Conservation (phyloP, 2,888 invertebrate species). For the Epistrophella euchroma region DNA sequence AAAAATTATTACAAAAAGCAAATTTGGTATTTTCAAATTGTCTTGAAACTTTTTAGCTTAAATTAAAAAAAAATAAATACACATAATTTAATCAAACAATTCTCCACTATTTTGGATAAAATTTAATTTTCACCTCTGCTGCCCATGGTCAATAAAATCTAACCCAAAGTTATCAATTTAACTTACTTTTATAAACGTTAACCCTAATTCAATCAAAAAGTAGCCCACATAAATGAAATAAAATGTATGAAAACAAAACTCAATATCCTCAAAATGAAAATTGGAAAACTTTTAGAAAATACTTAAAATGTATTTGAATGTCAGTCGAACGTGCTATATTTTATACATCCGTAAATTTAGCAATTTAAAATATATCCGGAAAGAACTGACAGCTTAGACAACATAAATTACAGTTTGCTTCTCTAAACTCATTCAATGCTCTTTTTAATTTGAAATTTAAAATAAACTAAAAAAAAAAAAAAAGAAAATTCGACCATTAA, state of each 20-base stretch:
- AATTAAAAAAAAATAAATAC: too few species aligned
- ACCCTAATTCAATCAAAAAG: constrained; percentile 29
- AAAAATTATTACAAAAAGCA: too few species aligned
- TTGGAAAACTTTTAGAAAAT: constrained; percentile 25
- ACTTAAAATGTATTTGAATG: neutral
- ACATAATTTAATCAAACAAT: too few species aligned
- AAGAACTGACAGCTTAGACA: constrained; percentile 18
- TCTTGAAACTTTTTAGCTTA: too few species aligned
- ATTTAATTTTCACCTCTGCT: constrained; percentile 35
- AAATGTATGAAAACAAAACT: neutral
- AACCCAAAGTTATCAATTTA: neutral
- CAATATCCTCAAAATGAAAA: constrained; percentile 26
- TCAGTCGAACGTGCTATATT: neutral
- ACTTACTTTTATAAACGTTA: neutral
- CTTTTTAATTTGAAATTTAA: neutral
- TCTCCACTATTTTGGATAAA: neutral
- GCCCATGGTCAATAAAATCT: constrained; percentile 2
- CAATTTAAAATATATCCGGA: constrained; percentile 5
- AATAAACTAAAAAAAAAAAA: neutral
- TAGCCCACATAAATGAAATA: neutral
- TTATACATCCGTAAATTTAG: neutral
- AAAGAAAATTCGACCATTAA: constrained; percentile 20
- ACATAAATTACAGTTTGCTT: constrained; percentile 16
- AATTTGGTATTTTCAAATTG: too few species aligned
- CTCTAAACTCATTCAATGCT: neutral